Base-by-base conservation (phyloP, 2,888 invertebrate genomes). In the Unio pictorum region DNA sequence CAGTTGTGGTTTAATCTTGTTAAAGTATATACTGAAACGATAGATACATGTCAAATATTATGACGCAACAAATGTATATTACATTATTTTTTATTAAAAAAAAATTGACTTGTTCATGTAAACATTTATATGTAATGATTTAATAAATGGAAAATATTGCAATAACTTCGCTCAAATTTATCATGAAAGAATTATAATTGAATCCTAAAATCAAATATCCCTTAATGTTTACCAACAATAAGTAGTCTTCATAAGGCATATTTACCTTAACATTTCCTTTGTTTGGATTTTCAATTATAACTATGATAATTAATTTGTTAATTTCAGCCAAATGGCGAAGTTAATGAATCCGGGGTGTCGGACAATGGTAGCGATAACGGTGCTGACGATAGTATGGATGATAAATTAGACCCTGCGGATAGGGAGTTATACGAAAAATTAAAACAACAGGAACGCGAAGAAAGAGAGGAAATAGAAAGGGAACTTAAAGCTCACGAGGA, bases 401-500 rank as follows among this genome's bases (percentile, higher is more conserved):
- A 85, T 56, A 85, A 87, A 73, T 74, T 88, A 66, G 89, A 88
- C 75, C 83, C 85, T 1, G 81, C 86, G 54, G 89, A 87, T 72
- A 72, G 87, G 54, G 87, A 86, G 72, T 78, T 89, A 60, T 85
- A 86, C 71, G 87, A 88, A 76, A 87, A 89, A 80, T 78, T 87
- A 64, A 88, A 89, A 75, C 83, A 84, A 57, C 89, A 91, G 79
- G 89, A 90, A 75, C 80, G 86, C 62, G 90, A 90, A 67, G 90
- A 90, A 77, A 81, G 89, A 61, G 84, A 88, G 64, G 89, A 90
- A 69, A 88, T 90, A 59, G 90, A 90, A 75, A 74, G 88, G 55
- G 90, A 91, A 78, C 81, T 90, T 28, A 88, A 89, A 75, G 89
- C 87, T 20, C 89, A 90, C 66, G 86, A 85, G 64, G 87, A 88